Conservation (phyloP, 2,113 vertebrate genomes). For the Baryphthengus martii region DNA sequence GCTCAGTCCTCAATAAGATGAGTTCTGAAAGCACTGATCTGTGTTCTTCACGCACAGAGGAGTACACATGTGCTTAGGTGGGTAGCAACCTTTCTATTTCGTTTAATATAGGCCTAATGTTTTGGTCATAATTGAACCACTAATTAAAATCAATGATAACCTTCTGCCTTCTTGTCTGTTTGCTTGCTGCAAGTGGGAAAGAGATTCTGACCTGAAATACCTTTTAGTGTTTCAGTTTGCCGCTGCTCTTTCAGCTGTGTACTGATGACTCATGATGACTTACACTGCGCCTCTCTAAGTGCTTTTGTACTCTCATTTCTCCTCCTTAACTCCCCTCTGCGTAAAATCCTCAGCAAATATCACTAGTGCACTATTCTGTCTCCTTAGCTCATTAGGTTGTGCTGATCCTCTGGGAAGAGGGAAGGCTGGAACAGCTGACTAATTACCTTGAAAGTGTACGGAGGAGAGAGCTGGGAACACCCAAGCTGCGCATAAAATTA, state of each 20-base stretch:
- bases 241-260: neutral
- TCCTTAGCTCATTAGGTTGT: neutral
- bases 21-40: neutral
- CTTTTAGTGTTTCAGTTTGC: neutral
- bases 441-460: neutral
- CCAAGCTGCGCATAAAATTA: neutral
- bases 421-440: neutral
- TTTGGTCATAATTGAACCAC: neutral
- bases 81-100: neutral
- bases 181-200: neutral
- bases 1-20: neutral
- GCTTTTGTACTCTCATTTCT: neutral
- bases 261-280: constrained; percentile 34
- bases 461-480: neutral
- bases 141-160: neutral
- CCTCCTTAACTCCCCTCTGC: neutral
- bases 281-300: neutral
- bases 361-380: neutral
- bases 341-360: constrained; percentile 1
- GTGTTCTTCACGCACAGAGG: neutral
- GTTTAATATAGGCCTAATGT: neutral
- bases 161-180: neutral
- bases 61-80: neutral
- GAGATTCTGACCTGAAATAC: neutral
- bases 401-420: neutral